Evolutionary conservation across 2,888 invertebrate species (phyloP).

Genomic region (Pristionchus arcanus): DNA sequence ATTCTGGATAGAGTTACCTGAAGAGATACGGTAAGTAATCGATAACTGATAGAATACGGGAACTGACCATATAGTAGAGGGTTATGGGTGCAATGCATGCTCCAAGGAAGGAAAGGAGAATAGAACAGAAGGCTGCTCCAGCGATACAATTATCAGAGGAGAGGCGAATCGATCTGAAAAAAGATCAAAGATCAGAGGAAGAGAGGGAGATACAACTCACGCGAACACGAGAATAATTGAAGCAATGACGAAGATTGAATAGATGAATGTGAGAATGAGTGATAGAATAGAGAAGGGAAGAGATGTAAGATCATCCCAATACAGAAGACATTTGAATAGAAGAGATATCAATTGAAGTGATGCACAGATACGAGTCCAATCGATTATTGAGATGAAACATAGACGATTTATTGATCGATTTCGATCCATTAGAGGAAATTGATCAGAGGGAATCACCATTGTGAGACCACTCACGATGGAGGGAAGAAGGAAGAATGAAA

Average conservation of each 20-base stretch:
- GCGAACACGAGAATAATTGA: not conserved
- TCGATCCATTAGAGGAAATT: slow-evolving; percentile 41
- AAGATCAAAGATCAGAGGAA: not conserved
- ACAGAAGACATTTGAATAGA: not conserved
- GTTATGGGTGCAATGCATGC: slow-evolving; percentile 23
- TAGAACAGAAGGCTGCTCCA: slow-evolving; percentile 24
- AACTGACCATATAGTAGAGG: slow-evolving; percentile 13
- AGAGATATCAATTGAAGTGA: slow-evolving; percentile 14
- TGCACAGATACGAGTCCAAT: slow-evolving; percentile 19
- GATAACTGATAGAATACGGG: not conserved
- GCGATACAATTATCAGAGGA: slow-evolving; percentile 40
- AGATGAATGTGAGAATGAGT: not conserved
- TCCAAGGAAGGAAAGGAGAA: slow-evolving; percentile 27
- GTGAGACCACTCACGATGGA: no score
- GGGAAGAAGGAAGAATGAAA: no score
- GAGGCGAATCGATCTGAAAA: not conserved
- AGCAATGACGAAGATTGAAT: not conserved
- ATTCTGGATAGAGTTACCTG: not conserved
- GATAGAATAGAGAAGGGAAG: slow-evolving; percentile 5
- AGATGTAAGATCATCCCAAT: slow-evolving; percentile 24
- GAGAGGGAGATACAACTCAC: not conserved
- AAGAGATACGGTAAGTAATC: not conserved
- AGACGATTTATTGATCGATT: slow-evolving; percentile 30
- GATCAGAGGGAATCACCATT: slow-evolving; percentile 31
- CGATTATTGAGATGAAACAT: slow-evolving; percentile 44